These are phyloP conservation scores for Pinctada fucata DNA, from an alignment of 2,888 invertebrate species.

Conservation along the genomic window DNA sequence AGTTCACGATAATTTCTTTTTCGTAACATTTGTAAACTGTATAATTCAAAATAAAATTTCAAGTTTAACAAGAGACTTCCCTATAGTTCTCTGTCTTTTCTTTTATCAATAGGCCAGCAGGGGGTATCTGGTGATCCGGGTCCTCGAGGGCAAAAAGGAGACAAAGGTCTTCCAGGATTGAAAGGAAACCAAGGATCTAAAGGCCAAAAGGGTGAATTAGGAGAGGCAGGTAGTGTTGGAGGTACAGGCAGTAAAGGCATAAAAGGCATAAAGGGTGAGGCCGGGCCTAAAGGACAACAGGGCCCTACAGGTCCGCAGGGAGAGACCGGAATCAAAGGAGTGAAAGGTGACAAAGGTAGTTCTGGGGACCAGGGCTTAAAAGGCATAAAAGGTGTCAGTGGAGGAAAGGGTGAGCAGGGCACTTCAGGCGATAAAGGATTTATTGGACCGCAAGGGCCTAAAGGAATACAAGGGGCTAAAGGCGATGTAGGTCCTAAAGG, in stretches of 20 bases:
- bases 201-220: not conserved
- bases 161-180: not conserved
- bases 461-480: not conserved
- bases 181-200: not conserved
- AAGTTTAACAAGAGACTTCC: too few species aligned
- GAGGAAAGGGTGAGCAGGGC: not conserved
- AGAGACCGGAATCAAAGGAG: not conserved
- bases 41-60: too few species aligned
- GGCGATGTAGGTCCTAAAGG: not conserved
- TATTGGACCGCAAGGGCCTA: not conserved
- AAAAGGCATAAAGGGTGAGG: not conserved
- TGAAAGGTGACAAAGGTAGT: conserved; percentile 5
- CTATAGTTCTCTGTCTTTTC: not conserved
- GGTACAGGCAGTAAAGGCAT: not conserved
- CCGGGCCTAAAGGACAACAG: not conserved
- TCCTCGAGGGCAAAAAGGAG: not conserved
- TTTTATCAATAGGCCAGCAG: not conserved
- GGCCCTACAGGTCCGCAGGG: conserved; percentile 13
- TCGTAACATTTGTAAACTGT: too few species aligned
- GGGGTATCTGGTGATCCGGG: not conserved
- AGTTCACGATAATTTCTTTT: too few species aligned
- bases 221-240: not conserved
- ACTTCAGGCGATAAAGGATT: not conserved
- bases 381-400: not conserved
- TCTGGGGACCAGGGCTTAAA: not conserved